A percentile compares a stretch with the other conserved stretches of the same genome.
These are phyloP conservation scores for Oncorhynchus kisutch DNA, from an alignment of 2,113 vertebrate species.

Conservation along the genomic window DNA sequence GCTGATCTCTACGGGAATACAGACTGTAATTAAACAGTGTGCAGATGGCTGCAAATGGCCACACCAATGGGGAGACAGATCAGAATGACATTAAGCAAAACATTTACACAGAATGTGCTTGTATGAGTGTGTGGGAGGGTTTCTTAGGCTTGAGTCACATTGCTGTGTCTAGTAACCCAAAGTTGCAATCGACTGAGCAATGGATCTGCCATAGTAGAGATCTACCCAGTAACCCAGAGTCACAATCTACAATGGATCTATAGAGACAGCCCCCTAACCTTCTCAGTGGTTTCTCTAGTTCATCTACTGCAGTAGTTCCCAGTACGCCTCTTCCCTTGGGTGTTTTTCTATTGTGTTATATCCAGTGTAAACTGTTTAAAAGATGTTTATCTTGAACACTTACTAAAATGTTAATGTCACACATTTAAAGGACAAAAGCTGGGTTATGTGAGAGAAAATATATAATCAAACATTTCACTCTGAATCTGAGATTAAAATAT, in stretches of 20 bases:
- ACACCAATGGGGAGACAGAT: slow-evolving; percentile 25
- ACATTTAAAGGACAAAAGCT: background rate
- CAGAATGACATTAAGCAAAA: slow-evolving; percentile 43
- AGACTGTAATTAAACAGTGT: slow-evolving; percentile 50
- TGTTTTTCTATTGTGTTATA: too few relatives aligned
- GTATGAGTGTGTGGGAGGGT: background rate
- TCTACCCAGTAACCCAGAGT: background rate
- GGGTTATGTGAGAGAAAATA: background rate
- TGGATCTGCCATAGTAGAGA: too few relatives aligned
- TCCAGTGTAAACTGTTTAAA: too few relatives aligned
- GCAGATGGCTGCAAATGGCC: slow-evolving; percentile 47
- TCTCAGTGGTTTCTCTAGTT: too few relatives aligned
- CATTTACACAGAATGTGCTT: slow-evolving; percentile 19
- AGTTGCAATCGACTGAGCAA: too few relatives aligned
- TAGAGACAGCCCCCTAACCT: too few relatives aligned
- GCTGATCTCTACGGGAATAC: slow-evolving; percentile 38
- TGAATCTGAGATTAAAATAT: slow-evolving; percentile 4
- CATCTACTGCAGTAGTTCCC: too few relatives aligned
- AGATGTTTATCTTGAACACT: too few relatives aligned
- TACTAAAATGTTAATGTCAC: too few relatives aligned
- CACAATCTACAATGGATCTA: background rate
- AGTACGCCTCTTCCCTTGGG: too few relatives aligned
- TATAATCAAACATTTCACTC: background rate
- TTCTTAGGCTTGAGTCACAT: too few relatives aligned
- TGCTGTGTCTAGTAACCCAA: too few relatives aligned